A percentile compares a stretch with the other conserved stretches of the same genome.
These are phyloP conservation scores for Cryptoprocta ferox DNA, from an alignment of 2,797 vertebrate genomes.

Conservation along the genomic window DNA sequence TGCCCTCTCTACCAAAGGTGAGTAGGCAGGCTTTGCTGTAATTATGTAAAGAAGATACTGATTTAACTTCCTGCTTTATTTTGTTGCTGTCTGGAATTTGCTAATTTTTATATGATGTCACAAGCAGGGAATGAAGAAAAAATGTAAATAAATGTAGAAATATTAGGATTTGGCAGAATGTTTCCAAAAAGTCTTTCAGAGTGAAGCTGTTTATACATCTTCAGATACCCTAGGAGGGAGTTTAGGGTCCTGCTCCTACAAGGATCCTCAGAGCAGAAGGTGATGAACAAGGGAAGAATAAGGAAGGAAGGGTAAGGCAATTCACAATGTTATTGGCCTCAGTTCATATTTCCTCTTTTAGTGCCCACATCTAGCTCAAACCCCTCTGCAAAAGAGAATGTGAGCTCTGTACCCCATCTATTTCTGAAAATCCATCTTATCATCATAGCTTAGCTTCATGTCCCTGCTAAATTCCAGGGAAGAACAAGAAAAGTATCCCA, in stretches of 20 bases:
- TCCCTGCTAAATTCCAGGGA: background rate
- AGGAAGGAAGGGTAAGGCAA: background rate
- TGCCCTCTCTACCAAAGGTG: background rate
- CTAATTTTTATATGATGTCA: background rate
- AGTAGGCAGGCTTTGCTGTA: conserved; percentile 40
- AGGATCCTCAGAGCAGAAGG: background rate
- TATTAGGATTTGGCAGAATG: background rate
- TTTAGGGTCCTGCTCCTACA: background rate
- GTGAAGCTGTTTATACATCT: background rate
- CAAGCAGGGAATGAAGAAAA: background rate
- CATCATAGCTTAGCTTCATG: background rate
- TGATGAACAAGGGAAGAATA: background rate
- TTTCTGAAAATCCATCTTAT: background rate
- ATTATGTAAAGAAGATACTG: background rate
- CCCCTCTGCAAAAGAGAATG: background rate
- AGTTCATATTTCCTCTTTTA: background rate
- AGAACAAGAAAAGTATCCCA: background rate
- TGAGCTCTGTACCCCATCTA: background rate
- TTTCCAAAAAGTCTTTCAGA: background rate
- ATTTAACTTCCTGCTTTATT: conserved; percentile 7
- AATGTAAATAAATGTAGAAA: background rate
- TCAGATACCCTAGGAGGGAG: background rate
- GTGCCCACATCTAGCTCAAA: background rate
- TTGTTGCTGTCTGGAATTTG: background rate
- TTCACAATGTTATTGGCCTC: background rate